Percentiles rank a stretch among this genome's conserved stretches.
Evolutionary conservation across 2,888 invertebrate species (phyloP).

Genomic region (Biston betularia): DNA sequence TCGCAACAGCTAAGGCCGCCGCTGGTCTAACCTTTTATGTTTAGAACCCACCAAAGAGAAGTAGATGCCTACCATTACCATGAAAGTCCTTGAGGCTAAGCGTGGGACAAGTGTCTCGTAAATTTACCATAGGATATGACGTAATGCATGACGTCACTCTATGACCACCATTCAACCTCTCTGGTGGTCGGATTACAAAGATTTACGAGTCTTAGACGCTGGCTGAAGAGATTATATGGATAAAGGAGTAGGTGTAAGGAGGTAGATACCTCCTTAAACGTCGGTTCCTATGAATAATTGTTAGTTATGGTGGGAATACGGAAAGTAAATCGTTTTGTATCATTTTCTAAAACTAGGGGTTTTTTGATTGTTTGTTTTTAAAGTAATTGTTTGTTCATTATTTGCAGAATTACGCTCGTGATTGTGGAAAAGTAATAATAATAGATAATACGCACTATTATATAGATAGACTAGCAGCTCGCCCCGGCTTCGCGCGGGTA

Average conservation of each 20-base stretch:
- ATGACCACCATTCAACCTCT: slow-evolving; percentile 15
- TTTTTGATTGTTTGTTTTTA: no score
- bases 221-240: background rate
- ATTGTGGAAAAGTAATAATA: no score
- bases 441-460: no score
- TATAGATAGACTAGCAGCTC: no score
- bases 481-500: no score
- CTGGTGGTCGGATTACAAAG: slow-evolving; percentile 23
- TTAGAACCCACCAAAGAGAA: no score
- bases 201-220: background rate
- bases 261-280: background rate
- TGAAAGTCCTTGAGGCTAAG: background rate
- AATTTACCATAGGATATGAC: slow-evolving; percentile 12
- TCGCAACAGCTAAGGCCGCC: no score
- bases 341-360: no score
- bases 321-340: no score
- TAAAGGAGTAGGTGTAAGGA: background rate
- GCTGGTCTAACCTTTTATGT: no score
- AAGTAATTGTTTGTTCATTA: no score
- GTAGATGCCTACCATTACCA: background rate
- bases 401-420: no score
- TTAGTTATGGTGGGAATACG: background rate
- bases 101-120: background rate
- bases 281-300: background rate
- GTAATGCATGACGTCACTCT: slow-evolving; percentile 20